Evolutionary conservation across 2,113 vertebrate genomes (phyloP).

Genomic region (Gavialis gangeticus): DNA sequence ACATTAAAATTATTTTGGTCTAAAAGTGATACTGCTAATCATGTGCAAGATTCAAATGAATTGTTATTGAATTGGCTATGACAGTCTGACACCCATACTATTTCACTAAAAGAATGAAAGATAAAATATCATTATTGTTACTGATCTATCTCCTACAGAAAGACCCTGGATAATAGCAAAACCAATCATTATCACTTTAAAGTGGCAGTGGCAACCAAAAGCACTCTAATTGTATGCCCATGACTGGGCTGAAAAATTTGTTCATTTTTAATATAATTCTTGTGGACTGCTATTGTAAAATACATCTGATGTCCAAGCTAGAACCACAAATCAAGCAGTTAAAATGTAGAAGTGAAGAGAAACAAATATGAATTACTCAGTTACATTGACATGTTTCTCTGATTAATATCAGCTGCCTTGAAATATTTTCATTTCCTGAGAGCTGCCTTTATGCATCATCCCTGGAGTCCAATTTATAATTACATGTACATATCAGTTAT

Average conservation of each 20-base stretch:
- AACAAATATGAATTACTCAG: not conserved
- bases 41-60: slow-evolving; percentile 24
- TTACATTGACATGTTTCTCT: not conserved
- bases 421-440: not conserved
- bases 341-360: not conserved
- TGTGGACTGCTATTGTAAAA: not conserved
- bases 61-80: slow-evolving; percentile 44
- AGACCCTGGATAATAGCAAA: slow-evolving; percentile 10
- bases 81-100: not conserved
- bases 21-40: not conserved
- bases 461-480: not conserved
- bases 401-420: not conserved
- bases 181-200: not conserved
- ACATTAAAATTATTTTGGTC: not conserved
- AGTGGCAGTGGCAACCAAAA: not conserved
- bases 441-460: not conserved
- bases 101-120: slow-evolving; percentile 28
- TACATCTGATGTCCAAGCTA: not conserved
- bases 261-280: not conserved
- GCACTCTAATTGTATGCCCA: not conserved
- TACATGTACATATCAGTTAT: not conserved
- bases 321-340: not conserved
- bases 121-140: slow-evolving; percentile 2
- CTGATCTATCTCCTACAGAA: slow-evolving; percentile 27
- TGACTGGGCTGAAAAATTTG: not conserved